A percentile compares a stretch with the other conserved stretches of the same genome.
These are phyloP conservation scores for Mallotus villosus DNA, from an alignment of 2,797 vertebrate genomes.

Conservation along the genomic window DNA sequence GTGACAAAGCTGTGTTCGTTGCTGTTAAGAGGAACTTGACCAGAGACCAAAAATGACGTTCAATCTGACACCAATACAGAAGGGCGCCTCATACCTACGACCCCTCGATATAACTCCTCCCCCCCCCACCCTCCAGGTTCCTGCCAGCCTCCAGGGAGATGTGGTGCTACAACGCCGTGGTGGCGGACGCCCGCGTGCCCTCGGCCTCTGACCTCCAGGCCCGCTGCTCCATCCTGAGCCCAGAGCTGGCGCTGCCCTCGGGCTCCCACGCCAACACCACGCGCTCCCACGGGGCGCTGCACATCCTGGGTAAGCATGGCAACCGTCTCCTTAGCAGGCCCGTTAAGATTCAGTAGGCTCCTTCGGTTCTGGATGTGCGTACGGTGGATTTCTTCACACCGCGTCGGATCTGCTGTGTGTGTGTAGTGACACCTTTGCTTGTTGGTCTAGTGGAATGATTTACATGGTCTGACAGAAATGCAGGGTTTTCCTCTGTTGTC, in stretches of 20 bases:
- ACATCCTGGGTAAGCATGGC: slow-evolving; percentile 86
- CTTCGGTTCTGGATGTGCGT: not conserved
- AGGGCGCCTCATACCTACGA: not conserved
- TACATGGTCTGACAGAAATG: not conserved
- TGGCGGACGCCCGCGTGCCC: slow-evolving; percentile 93
- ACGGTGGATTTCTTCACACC: too few relatives aligned
- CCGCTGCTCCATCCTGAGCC: slow-evolving; percentile 93
- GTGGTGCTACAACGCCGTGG: slow-evolving; percentile 98
- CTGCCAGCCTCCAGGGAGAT: slow-evolving; percentile 86
- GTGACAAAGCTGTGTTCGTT: too few relatives aligned
- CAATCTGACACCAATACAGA: not conserved
- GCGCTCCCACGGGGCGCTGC: slow-evolving; percentile 94
- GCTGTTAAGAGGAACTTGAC: too few relatives aligned
- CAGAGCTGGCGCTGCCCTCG: slow-evolving; percentile 92
- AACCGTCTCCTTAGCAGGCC: not conserved
- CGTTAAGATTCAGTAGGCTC: not conserved
- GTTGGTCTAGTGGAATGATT: not conserved
- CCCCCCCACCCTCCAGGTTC: slow-evolving; percentile 75
- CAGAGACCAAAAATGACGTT: too few relatives aligned
- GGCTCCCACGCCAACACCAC: slow-evolving; percentile 93
- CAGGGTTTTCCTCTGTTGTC: not conserved
- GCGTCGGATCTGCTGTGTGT: too few relatives aligned
- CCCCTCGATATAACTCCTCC: not conserved
- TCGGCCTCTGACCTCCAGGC: slow-evolving; percentile 89
- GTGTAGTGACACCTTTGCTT: not conserved